These are phyloP conservation scores for Mastomys natalensis DNA, from an alignment of 2,113 vertebrate species.

Conservation along the genomic window DNA sequence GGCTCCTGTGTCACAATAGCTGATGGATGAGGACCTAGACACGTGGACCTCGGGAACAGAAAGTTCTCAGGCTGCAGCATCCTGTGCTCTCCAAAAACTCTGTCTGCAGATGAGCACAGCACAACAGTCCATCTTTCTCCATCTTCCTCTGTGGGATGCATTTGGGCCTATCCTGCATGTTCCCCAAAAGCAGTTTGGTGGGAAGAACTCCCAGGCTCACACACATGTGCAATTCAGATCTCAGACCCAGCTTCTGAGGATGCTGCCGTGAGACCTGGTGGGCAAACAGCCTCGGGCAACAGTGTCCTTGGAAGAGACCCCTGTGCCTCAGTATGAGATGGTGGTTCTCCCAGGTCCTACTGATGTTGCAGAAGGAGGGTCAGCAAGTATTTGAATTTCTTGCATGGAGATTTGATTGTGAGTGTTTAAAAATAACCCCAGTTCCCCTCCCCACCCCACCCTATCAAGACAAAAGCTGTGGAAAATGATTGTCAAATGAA, in stretches of 20 bases:
- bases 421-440: neutral
- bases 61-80: neutral
- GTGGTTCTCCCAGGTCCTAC: neutral
- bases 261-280: neutral
- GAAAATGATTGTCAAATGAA: slow-evolving; percentile 51
- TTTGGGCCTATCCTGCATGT: neutral
- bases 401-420: slow-evolving; percentile 38
- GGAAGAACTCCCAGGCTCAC: neutral
- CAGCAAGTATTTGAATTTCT: slow-evolving; percentile 55
- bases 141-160: neutral
- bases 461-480: slow-evolving; percentile 48
- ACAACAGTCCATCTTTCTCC: neutral
- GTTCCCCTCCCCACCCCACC: neutral
- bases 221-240: neutral
- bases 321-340: too few species aligned
- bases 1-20: neutral
- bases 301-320: neutral
- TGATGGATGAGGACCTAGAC: neutral
- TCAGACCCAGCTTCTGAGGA: neutral
- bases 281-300: neutral
- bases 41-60: neutral
- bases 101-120: neutral
- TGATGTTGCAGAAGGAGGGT: neutral
- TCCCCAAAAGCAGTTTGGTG: neutral
- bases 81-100: neutral